Conservation (phyloP, 1,140 invertebrate genomes). For the Mamestra configurata region DNA sequence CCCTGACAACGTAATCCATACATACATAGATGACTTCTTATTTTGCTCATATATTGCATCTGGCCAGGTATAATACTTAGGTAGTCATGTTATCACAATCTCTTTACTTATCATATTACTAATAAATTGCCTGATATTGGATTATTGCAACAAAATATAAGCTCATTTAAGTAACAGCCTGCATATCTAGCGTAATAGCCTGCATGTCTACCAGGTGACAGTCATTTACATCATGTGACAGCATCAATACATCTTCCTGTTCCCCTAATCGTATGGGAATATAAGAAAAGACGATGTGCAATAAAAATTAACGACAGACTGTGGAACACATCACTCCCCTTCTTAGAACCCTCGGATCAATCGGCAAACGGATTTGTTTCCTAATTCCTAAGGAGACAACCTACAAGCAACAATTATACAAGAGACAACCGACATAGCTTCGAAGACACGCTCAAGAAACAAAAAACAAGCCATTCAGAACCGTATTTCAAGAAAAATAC, state of each 20-base stretch:
- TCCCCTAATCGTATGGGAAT: neutral
- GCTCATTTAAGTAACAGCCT: too few relatives aligned
- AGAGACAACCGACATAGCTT: constrained; percentile 69
- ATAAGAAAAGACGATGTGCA: constrained; percentile 65
- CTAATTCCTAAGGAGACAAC: constrained; percentile 83
- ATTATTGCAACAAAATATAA: too few relatives aligned
- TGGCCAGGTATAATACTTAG: too few relatives aligned
- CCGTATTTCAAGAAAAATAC: constrained; percentile 55
- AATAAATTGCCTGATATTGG: too few relatives aligned
- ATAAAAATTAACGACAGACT: constrained; percentile 74
- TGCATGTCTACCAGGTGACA: too few relatives aligned
- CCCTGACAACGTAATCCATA: too few relatives aligned
- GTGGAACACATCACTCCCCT: constrained; percentile 60
- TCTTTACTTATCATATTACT: too few relatives aligned
- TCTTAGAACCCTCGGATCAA: constrained; percentile 74
- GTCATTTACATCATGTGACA: constrained; percentile 30
- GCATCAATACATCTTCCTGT: neutral
- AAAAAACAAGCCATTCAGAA: constrained; percentile 54
- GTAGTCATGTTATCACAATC: too few relatives aligned
- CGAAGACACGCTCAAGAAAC: neutral
- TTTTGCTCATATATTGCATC: too few relatives aligned
- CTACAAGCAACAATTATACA: constrained; percentile 85
- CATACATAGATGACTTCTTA: too few relatives aligned
- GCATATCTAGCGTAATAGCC: too few relatives aligned
- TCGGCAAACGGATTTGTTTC: constrained; percentile 83